Evolutionary conservation across 2,113 vertebrate genomes (phyloP), one percentile per base, ranked within the genome.

Genomic region (Miniopterus natalensis): DNA sequence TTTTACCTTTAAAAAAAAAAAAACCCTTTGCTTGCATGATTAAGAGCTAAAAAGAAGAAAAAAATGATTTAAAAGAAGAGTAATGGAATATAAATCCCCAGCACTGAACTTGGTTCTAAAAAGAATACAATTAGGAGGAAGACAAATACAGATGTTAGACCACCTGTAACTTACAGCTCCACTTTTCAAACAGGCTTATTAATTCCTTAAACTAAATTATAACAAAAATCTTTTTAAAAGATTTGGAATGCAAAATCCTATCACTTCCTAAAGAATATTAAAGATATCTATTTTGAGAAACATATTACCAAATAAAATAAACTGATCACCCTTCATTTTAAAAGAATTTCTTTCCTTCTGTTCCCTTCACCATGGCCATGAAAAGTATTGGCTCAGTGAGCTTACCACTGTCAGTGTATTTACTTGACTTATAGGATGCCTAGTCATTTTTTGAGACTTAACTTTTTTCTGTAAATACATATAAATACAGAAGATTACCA

Each of bases 1-100:
- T 59, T 83, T 47, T 88, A 53, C 65, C 42, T 31, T 92, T 29
- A 27, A 63, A 77, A 78, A 59, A 57, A 29, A 65, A 65, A 31
- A 49, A 70, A 51, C 29, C 6, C 2, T 90, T 51, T 23, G 9
- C 20, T 89, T 75, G 27, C 9, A 78, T 63, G 55, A 68, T 73
- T 88, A 95, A 94, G 36, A 83, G 21, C 45, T 85, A 3, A 93
- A 90, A 73, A 84, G 5, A 12, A 80, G 27, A 45, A 93, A 78
- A n/a, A 55, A 23, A 55, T 18, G 15, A 59, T 25, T 51, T 87
- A 73, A 81, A 90, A 57, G 47, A 92, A 81, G 29, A 70, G 27
- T 40, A 80, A 70, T 55, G 9, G 27, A 77, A 36, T 81, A 45
- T 23, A 94, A 86, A 73, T 25, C 9, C 8, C 51, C 8, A 21